These are phyloP conservation scores for Zaprionus taronus DNA, from an alignment of 1,140 invertebrate species.

Conservation along the genomic window DNA sequence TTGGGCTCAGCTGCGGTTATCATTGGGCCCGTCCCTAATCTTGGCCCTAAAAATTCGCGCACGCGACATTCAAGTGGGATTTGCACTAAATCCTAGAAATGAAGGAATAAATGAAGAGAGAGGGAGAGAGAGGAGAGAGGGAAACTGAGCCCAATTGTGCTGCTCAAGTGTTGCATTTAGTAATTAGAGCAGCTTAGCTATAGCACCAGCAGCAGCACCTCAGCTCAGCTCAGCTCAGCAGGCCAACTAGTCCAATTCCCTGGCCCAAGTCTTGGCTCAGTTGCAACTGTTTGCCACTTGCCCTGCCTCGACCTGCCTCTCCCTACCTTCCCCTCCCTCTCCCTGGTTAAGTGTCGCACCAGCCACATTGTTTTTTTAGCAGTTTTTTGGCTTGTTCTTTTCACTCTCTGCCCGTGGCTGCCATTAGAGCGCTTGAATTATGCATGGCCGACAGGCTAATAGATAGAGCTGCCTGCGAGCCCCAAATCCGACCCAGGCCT, in stretches of 20 bases:
- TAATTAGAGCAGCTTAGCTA: conserved; percentile 72
- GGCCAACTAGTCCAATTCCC: conserved; percentile 1
- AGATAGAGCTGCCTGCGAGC: conserved; percentile 17
- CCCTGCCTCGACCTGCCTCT: not conserved
- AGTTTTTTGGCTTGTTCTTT: conserved; percentile 7
- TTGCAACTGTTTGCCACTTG: conserved; percentile 4
- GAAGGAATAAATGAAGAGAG: not conserved
- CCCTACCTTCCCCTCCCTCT: too few species aligned
- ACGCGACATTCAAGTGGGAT: conserved; percentile 56
- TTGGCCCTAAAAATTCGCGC: conserved; percentile 59
- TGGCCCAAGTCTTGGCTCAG: conserved; percentile 1
- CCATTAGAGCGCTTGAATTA: conserved; percentile 59
- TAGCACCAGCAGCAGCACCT: conserved; percentile 8
- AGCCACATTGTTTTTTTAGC: conserved; percentile 7
- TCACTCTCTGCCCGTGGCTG: conserved; percentile 17
- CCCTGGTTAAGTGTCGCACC: conserved; percentile 16
- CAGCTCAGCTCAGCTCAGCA: not conserved
- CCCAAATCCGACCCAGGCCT: not conserved
- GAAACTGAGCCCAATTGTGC: conserved; percentile 36
- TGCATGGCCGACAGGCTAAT: conserved; percentile 42
- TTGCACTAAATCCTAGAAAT: conserved; percentile 19
- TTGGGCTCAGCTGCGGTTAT: conserved; percentile 49
- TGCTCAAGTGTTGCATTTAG: conserved; percentile 69
- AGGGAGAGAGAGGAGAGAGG: not conserved
- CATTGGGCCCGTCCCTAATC: conserved; percentile 55